Evolutionary conservation across 2,888 invertebrate genomes (phyloP), one percentile per base, ranked within the genome.

Genomic region (Dromius quadrimaculatus): DNA sequence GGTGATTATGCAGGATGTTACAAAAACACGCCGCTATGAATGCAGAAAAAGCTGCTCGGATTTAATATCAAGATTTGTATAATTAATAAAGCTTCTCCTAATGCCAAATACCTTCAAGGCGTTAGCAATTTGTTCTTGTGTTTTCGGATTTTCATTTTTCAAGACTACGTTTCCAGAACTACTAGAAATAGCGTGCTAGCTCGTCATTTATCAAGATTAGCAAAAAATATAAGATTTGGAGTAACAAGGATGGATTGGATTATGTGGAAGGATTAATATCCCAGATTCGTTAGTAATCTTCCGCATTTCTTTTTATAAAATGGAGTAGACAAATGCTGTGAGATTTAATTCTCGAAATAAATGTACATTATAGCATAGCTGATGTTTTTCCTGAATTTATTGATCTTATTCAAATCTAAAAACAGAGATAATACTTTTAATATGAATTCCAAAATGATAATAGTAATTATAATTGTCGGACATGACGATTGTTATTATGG

Each of bases 21-120:
- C 66, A 66, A 66, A 66, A 66, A 50, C 57, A 38, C 45, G 28
- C 43, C 43, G 32, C 17, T 38, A 57, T 54, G 57, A 32, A 41
- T 54, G 41, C 38, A 66, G 54, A 45, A 66, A 66, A 57, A 57
- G 66, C 41, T 36, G n/a, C 13, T 38, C 38, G 38, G 66, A 38
- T 57, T 66, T 66, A 66, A 66, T 66, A 66, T 66, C 54, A 54
- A 66, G 66, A 66, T 66, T 66, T 54, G 66, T 66, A 66, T 66
- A 66, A 66, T 66, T 66, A 66, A 66, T 66, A 66, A 66, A 66
- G 66, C 66, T 66, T 57, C 36, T 28, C 41, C 43, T 66, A 66
- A 66, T 66, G 54, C 54, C 54, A 41, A 66, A 66, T 54, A 54
- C 66, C 57, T 34, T 22, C 57, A 28, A 54, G 50, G 50, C 50